Base-by-base conservation (phyloP, 2,113 vertebrate species). In the Actenoides hombroni region DNA sequence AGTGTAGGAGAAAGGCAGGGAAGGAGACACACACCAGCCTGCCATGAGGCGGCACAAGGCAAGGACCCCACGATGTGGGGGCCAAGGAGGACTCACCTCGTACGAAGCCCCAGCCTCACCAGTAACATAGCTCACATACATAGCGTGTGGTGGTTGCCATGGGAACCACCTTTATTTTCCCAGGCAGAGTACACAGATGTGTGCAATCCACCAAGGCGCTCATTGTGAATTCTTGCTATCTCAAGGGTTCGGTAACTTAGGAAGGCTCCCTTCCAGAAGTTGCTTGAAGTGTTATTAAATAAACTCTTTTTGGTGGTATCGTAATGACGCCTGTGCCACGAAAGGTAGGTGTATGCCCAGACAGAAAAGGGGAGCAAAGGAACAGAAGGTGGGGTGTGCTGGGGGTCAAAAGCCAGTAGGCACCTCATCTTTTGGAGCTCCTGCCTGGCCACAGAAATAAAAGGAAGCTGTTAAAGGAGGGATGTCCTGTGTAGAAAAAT, bases 161-260 rank as follows among this genome's bases (percentile, higher is more conserved):
- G 97, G 98, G 86, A 98, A 98, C 96, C 95, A 85, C 95, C 92
- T 96, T 96, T 87, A 79, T 96, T 97, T 97, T 96, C 95, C 95
- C 95, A 96, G 97, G 94, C 86, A 94, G 86, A 91, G 93, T 68
- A 93, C 93, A 94, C 77, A 91, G 97, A 96, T 94, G 94, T 78
- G 79, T 71, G 91, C 92, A 97, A 85, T 96, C 94, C 95, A 89
- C 96, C 97, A 97, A 97, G 89, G 70, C 92, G 35, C 92, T 87
- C 95, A 39, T 60, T 79, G 95, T 81, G 95, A 97, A 97, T 96
- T 77, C 95, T 20, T 86, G 95, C 84, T 97, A 97, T 93, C 95
- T 97, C 95, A 71, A 83, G 94, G 90, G 90, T 85, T 95, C 96
- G 60, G 81, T 96, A 96, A 95, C 94, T 97, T 94, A 89, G 5